phyloP scores from a whole-genome alignment of 2,113 vertebrate genomes.

The Ceratotherium simum region DNA sequence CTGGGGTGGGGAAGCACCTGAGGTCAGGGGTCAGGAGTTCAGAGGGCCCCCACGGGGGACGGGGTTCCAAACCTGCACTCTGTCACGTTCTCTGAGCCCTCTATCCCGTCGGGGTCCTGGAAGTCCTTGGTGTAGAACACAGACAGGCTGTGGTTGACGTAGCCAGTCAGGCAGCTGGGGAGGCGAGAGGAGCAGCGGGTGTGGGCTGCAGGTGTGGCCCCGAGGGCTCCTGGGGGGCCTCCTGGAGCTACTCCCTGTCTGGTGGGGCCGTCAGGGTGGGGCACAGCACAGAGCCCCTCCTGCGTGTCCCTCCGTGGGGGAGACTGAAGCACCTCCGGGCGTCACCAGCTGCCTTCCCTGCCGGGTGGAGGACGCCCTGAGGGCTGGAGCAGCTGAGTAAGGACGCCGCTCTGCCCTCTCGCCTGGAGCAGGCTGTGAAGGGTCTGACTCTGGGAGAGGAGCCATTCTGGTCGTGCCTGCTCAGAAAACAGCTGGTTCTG shows the following conservation, averaged over 20 bases:
- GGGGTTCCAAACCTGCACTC: conserved; percentile 91
- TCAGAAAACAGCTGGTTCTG: background rate
- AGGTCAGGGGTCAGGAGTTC: background rate
- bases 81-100: conserved; percentile 70
- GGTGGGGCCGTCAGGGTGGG: background rate
- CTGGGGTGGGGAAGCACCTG: conserved; percentile 77
- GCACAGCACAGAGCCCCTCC: background rate
- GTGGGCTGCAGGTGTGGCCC: background rate
- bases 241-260: background rate
- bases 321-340: background rate
- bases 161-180: conserved; percentile 92
- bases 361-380: background rate
- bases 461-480: background rate
- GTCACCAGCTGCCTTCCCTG: background rate
- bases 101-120: background rate
- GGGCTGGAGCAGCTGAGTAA: background rate
- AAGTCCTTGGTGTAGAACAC: conserved; percentile 88
- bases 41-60: background rate
- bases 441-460: background rate
- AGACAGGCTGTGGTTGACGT: conserved; percentile 94
- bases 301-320: background rate
- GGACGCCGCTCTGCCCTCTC: background rate
- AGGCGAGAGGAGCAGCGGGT: background rate
- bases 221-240: background rate
- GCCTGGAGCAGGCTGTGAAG: background rate